Evolutionary conservation across 2,113 vertebrate genomes (phyloP).

Genomic region (Dolichotis patagonum): DNA sequence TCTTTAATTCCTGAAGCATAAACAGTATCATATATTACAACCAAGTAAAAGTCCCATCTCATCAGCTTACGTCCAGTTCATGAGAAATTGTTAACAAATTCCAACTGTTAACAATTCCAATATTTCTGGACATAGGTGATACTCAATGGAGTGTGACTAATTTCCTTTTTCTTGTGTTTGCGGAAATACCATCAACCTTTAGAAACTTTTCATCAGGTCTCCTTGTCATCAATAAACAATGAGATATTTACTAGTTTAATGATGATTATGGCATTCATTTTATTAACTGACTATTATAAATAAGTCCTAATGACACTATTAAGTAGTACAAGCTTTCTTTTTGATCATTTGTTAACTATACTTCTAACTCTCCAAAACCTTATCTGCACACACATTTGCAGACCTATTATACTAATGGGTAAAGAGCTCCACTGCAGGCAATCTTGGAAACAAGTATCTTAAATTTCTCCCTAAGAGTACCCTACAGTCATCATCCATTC

Average conservation of each 20-base stretch:
- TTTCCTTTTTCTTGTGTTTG: slow-evolving; percentile 51
- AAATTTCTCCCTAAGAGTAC: slow-evolving; percentile 57
- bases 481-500: slow-evolving; percentile 73
- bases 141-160: neutral
- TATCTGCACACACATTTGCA: rapidly evolving
- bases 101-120: neutral
- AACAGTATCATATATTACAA: slow-evolving; percentile 32
- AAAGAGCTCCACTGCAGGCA: slow-evolving; percentile 24
- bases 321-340: neutral
- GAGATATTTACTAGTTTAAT: slow-evolving; percentile 37
- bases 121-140: slow-evolving; percentile 30
- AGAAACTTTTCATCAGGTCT: slow-evolving; percentile 62
- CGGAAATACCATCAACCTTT: slow-evolving; percentile 40
- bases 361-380: slow-evolving; percentile 4
- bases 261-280: slow-evolving; percentile 32
- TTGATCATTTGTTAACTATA: neutral
- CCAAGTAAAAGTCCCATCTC: neutral
- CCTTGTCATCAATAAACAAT: slow-evolving; percentile 73
- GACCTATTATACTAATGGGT: neutral
- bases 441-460: slow-evolving; percentile 18
- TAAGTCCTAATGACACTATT: slow-evolving; percentile 16
- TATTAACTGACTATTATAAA: slow-evolving; percentile 57
- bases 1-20: slow-evolving; percentile 34
- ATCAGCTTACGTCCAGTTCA: neutral
- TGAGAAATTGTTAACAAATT: slow-evolving; percentile 58